Base-by-base conservation (phyloP, 2,113 vertebrate species). In the Dipodomys spectabilis region DNA sequence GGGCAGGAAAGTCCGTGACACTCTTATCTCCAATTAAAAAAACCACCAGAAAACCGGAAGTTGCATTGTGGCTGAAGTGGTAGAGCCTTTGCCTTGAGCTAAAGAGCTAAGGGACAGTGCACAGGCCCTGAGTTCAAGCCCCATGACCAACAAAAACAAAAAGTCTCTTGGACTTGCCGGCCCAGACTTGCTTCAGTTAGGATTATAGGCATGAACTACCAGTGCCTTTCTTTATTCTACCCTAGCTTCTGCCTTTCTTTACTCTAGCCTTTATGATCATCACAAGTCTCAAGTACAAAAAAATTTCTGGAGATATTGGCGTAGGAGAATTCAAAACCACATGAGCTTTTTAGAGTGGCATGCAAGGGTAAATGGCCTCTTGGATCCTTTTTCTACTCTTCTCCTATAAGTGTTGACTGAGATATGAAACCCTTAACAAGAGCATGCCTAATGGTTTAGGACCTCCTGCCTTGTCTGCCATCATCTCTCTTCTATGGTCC, bases 291-390 rank as follows among this genome's bases (percentile, higher is more conserved):
- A 69, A 32, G 57, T 86, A 64, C 8, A 25, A 80, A 32, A 25
- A 80, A 32, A 80, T 92, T 91, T 88, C 45, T 80, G 73, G 81
- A 60, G 30, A 20, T 86, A 25, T 83, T 69, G 22, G 28, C 28
- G 18, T 79, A 75, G 25, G 65, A 89, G 82, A 77, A 44, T 89
- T 53, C 32, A 68, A 73, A 88, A 80, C 25, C 72, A 69, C 79
- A 44, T 11, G 2, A 32, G 30, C 73, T 74, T 67, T 93, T 90
- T 27, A 35, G 49, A 44, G n/a, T 77, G 45, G 23, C 20, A 7
- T 71, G 30, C 25, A 64, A 62, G 77, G 69, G 39, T 64, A n/a
- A 25, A 18, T 35, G 57, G 74, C 15, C 44, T 44, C 35, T 60
- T 45, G 73, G 67, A 20, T 72, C 64, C 22, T 27, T 44, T n/a